These are phyloP conservation scores for Hyperopisus bebe DNA, from an alignment of 2,113 vertebrate species.

Conservation along the genomic window DNA sequence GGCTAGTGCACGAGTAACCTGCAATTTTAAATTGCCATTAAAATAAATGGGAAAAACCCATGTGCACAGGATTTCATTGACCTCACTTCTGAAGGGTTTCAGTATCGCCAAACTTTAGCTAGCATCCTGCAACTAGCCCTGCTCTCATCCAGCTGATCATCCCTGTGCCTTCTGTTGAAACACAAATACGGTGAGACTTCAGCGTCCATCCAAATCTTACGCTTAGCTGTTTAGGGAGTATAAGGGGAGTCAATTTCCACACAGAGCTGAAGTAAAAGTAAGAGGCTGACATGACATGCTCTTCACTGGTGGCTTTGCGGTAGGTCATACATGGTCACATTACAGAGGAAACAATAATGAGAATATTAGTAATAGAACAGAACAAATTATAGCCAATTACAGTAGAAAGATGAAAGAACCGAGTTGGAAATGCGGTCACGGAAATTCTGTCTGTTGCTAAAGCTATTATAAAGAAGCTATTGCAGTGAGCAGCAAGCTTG, in stretches of 20 bases:
- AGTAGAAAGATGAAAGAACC: background rate
- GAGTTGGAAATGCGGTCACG: background rate
- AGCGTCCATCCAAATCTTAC: background rate
- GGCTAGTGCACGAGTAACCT: background rate
- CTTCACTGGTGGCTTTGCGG: background rate
- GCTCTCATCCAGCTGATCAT: background rate
- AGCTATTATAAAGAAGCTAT: background rate
- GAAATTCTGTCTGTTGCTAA: background rate
- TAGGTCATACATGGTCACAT: background rate
- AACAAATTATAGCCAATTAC: background rate
- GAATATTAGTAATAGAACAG: background rate
- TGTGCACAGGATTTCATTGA: background rate
- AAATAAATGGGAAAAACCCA: background rate
- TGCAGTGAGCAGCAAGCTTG: background rate
- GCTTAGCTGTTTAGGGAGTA: background rate
- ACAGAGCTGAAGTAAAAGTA: background rate
- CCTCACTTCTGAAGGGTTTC: background rate
- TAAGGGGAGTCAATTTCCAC: background rate
- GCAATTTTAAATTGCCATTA: background rate
- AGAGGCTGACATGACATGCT: background rate
- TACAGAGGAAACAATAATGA: background rate
- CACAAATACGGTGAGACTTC: background rate
- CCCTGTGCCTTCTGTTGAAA: background rate
- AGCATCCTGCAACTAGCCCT: background rate
- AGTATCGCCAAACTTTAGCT: background rate